These are phyloP conservation scores for Salminus brasiliensis DNA, from an alignment of 2,113 vertebrate genomes.

Conservation along the genomic window DNA sequence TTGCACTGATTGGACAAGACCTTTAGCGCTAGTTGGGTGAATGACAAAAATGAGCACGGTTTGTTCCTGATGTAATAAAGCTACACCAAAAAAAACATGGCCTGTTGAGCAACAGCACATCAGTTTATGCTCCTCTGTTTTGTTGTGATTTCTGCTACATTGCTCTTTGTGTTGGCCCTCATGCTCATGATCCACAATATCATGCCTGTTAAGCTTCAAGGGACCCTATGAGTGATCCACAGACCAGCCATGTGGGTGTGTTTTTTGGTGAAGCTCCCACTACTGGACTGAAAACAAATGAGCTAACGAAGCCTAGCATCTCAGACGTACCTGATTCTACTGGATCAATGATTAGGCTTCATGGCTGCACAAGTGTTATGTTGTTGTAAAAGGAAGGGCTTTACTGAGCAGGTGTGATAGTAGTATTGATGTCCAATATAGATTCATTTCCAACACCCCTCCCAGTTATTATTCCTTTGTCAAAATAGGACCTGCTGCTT, in stretches of 20 bases:
- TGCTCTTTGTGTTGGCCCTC: conserved; percentile 72
- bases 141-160: conserved; percentile 73
- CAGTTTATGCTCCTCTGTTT: conserved; percentile 68
- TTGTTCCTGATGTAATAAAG: conserved; percentile 15
- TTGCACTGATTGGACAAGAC: not conserved
- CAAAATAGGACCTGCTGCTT: conserved; percentile 18
- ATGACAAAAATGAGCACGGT: not conserved
- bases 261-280: not conserved
- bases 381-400: not conserved
- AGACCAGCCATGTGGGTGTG: conserved; percentile 68
- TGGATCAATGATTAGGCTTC: not conserved
- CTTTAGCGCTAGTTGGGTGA: not conserved
- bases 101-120: conserved; percentile 34
- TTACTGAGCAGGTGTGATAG: too few relatives aligned
- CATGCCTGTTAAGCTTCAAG: conserved; percentile 72
- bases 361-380: not conserved
- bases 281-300: not conserved
- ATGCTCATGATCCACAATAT: conserved; percentile 68
- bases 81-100: not conserved
- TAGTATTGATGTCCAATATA: conserved; percentile 12
- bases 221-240: conserved; percentile 63
- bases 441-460: conserved; percentile 39
- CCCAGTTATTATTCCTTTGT: conserved; percentile 62
- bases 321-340: not conserved
- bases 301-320: not conserved